Evolutionary conservation across 2,113 vertebrate genomes (phyloP).

Genomic region (Heliornis fulica): DNA sequence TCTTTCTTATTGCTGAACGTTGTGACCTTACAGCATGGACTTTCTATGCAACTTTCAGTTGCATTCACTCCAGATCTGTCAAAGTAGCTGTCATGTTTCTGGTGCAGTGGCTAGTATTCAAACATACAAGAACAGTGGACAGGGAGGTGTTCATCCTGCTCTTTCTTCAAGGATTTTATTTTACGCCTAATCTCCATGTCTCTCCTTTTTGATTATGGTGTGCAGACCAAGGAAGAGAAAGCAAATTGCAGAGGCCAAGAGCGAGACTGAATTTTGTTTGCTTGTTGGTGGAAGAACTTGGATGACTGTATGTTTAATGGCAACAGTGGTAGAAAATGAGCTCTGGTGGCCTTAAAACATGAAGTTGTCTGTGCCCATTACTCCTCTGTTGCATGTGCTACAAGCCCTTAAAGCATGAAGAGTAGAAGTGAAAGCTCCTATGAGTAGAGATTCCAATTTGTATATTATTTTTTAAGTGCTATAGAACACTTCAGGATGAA

Average conservation of each 20-base stretch:
- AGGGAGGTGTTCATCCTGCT: not conserved
- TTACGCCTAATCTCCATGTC: not conserved
- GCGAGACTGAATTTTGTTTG: not conserved
- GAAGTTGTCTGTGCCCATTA: not conserved
- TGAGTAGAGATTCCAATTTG: not conserved
- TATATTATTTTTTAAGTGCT: constrained; percentile 32
- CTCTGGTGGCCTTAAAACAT: not conserved
- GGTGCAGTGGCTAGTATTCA: not conserved
- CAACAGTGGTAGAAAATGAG: not conserved
- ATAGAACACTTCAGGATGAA: not conserved
- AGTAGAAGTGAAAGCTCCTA: not conserved
- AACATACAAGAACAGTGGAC: not conserved
- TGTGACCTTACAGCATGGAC: not conserved
- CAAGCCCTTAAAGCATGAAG: not conserved
- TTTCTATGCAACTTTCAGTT: not conserved
- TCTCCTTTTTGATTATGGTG: not conserved
- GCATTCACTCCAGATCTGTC: not conserved
- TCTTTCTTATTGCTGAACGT: not conserved
- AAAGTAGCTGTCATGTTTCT: not conserved
- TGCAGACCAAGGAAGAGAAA: not conserved
- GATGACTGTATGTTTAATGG: not conserved
- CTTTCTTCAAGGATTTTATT: not conserved
- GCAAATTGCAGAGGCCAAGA: not conserved
- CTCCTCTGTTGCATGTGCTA: not conserved
- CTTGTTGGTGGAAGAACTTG: not conserved